Conservation (phyloP, 2,797 vertebrate species). For the Trachurus trachurus region DNA sequence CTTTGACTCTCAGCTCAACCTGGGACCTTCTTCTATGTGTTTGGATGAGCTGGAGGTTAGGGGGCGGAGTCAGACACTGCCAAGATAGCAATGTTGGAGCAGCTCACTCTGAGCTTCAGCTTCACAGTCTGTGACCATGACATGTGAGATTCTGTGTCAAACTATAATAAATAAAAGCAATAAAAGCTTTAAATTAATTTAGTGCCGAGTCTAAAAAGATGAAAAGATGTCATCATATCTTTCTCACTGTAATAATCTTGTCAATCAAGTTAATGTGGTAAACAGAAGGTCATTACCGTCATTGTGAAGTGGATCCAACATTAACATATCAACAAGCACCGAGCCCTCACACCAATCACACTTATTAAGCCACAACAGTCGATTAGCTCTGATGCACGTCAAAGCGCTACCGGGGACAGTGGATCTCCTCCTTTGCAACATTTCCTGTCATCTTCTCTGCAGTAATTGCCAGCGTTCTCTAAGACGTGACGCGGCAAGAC, state of each 20-base stretch:
- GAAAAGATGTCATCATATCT: neutral
- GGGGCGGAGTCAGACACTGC: too few relatives aligned
- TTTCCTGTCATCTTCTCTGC: slow-evolving; percentile 63
- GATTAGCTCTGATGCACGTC: slow-evolving; percentile 36
- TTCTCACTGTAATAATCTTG: neutral
- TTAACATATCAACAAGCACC: neutral
- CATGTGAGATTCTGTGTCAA: too few relatives aligned
- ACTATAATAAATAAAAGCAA: neutral
- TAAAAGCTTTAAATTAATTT: slow-evolving; percentile 1
- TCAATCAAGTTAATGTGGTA: neutral
- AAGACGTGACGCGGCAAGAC: slow-evolving; percentile 65
- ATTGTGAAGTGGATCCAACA: neutral
- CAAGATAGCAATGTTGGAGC: too few relatives aligned
- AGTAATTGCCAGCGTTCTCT: slow-evolving; percentile 53
- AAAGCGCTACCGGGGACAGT: slow-evolving; percentile 10
- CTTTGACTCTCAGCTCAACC: too few relatives aligned
- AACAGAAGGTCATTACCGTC: neutral
- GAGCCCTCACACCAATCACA: slow-evolving; percentile 7
- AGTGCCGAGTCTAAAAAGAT: too few relatives aligned
- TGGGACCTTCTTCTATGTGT: too few relatives aligned
- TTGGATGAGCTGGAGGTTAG: too few relatives aligned
- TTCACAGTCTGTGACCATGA: too few relatives aligned
- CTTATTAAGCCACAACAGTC: slow-evolving; percentile 30
- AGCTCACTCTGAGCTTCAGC: too few relatives aligned
- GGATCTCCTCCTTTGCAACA: slow-evolving; percentile 44